Evolutionary conservation across 2,113 vertebrate genomes (phyloP).

Genomic region (Petroica traversi): DNA sequence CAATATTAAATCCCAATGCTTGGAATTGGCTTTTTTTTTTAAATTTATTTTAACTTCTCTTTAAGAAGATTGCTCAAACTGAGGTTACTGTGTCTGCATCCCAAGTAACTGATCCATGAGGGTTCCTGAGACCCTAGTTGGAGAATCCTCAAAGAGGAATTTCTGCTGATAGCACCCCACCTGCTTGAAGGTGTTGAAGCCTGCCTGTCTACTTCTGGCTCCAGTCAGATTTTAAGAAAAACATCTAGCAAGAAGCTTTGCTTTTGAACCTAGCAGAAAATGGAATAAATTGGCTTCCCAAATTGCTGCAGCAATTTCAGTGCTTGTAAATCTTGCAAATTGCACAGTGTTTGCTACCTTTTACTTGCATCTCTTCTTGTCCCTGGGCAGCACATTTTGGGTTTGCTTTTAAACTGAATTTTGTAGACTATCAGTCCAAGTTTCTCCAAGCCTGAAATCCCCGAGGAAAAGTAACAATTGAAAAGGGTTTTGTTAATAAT

Average conservation of each 20-base stretch:
- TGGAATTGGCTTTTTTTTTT: not conserved
- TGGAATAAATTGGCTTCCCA: not conserved
- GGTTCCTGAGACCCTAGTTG: not conserved
- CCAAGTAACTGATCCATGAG: accelerated
- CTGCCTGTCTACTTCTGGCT: not conserved
- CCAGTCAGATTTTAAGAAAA: not conserved
- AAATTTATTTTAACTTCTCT: not conserved
- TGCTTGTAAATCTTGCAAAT: not conserved
- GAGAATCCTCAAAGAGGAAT: not conserved
- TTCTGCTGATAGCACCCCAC: not conserved
- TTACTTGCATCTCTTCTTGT: not conserved
- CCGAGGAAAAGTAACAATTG: not conserved
- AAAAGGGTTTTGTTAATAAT: not conserved
- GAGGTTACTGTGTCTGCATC: not conserved
- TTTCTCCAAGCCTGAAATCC: not conserved
- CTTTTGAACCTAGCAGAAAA: not conserved
- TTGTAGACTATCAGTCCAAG: not conserved
- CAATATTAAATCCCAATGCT: not conserved
- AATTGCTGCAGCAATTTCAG: not conserved
- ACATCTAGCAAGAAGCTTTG: accelerated
- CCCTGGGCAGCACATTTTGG: not conserved
- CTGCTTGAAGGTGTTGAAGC: not conserved
- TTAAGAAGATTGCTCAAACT: not conserved
- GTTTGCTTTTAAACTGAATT: not conserved
- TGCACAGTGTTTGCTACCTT: not conserved